Evolutionary conservation across 2,113 vertebrate genomes (phyloP), one percentile per base, ranked within the genome.

Genomic region (Cathartes aura): DNA sequence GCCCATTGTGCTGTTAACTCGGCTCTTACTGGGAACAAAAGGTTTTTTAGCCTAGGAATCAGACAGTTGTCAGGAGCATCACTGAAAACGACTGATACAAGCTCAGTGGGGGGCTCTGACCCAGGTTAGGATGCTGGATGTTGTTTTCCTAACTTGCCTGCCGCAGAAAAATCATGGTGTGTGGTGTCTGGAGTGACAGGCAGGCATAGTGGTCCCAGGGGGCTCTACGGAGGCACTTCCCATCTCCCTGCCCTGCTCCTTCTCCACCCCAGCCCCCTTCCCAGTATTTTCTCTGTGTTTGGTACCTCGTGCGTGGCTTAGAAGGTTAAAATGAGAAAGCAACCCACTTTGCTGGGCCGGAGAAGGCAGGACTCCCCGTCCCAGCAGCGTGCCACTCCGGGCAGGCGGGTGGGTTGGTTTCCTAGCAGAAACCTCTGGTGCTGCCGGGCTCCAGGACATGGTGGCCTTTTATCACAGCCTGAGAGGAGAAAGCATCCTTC

Each of bases 401-500:
- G 82, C 82, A 83, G 83, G 58, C 9, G 29, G 62, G 50, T 56
- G 26, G 38, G 29, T 95, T 95, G 62, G 50, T 80, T 97, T 93
- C 93, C 80, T 76, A 87, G 75, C 67, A 78, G 89, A 95, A 96
- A 67, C 15, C 94, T 97, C 93, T 63, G 20, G 52, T 68, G 83
- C 82, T 4, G 4, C 66, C 27, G 32, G 72, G 82, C 95, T 98
- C 92, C 93, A 94, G 98, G 97, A 97, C 94, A 63, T 67, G 70
- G 87, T 95, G 97, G 98, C 98, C 98, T 97, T 97, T 96, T 90
- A 53, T 89, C 14, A 1, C 83, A 79, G 80, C 97, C 92, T 82
- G 92, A 87, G 93, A 97, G 94, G 97, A 98, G 97, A 98, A 97
- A 96, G 97, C 96, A 98, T 97, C 97, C 91, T 98, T 98, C 94